A percentile compares a stretch with the other conserved stretches of the same genome.
phyloP scores from a whole-genome alignment of 2,888 invertebrate species.

The Zaprionus lineosus region DNA sequence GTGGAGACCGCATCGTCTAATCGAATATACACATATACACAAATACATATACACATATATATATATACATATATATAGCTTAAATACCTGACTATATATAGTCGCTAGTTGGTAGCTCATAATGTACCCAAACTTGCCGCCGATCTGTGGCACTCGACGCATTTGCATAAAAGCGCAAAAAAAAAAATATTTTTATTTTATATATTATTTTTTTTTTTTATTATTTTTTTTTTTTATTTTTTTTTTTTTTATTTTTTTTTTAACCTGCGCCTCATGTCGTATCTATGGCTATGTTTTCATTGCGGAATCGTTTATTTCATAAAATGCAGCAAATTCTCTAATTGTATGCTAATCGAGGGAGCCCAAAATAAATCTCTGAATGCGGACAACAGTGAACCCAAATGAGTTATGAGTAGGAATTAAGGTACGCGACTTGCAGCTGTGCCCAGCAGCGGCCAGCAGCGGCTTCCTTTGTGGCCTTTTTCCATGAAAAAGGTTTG shows the following conservation, averaged over 20 bases:
- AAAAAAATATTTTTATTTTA: slow-evolving; percentile 27
- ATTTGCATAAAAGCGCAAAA: slow-evolving; percentile 61
- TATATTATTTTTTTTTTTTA: slow-evolving; percentile 9
- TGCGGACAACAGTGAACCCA: slow-evolving; percentile 14
- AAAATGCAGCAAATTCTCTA: slow-evolving; percentile 63
- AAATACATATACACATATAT: slow-evolving; percentile 30
- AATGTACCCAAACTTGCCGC: slow-evolving; percentile 20
- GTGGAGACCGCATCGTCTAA: slow-evolving; percentile 18
- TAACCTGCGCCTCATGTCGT: too few relatives aligned
- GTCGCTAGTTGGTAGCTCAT: slow-evolving; percentile 6
- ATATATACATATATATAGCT: neutral
- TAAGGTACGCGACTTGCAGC: slow-evolving; percentile 24
- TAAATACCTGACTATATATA: slow-evolving; percentile 36
- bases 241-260: neutral
- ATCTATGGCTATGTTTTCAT: slow-evolving; percentile 3
- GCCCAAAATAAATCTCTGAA: slow-evolving; percentile 64
- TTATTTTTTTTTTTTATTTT: slow-evolving; percentile 27
- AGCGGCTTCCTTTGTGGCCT: slow-evolving; percentile 59
- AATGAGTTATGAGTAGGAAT: slow-evolving; percentile 59
- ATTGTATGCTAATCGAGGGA: slow-evolving; percentile 68
- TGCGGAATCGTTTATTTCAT: slow-evolving; percentile 45
- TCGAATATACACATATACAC: slow-evolving; percentile 27
- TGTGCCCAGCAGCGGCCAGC: too few relatives aligned
- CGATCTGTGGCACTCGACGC: slow-evolving; percentile 21
- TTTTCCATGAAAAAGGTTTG: slow-evolving; percentile 41